Percentiles rank a stretch among this genome's conserved stretches.
Conservation (phyloP, 2,888 invertebrate species). For the Schizaphis graminum region DNA sequence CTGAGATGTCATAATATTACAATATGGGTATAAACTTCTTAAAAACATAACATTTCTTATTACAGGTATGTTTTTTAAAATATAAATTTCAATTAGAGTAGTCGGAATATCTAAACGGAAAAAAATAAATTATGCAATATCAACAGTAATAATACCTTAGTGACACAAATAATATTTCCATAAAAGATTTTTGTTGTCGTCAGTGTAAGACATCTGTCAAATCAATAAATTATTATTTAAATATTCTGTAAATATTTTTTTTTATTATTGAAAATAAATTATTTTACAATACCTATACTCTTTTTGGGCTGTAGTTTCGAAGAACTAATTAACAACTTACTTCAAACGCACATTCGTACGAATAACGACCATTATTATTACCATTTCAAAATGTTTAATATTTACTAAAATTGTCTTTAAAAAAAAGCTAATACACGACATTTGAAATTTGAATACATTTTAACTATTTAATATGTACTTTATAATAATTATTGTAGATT, state of each 20-base stretch:
- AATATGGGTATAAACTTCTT: slow-evolving; percentile 11
- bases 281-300: background rate
- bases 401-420: background rate
- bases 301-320: background rate
- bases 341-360: background rate
- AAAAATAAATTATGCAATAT: background rate
- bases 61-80: background rate
- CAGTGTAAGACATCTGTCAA: background rate
- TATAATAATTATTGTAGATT: background rate
- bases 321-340: background rate
- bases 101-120: background rate
- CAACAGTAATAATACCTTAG: background rate
- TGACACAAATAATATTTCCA: background rate
- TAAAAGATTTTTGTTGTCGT: background rate
- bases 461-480: background rate
- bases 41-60: slow-evolving; percentile 18
- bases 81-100: background rate
- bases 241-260: background rate
- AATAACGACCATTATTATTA: background rate
- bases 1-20: slow-evolving; percentile 9
- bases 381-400: background rate
- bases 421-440: background rate
- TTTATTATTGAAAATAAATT: background rate
- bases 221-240: background rate
- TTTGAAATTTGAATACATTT: background rate